These are phyloP conservation scores for Phaenicophaeus curvirostris DNA, from an alignment of 2,797 vertebrate species.

Conservation along the genomic window DNA sequence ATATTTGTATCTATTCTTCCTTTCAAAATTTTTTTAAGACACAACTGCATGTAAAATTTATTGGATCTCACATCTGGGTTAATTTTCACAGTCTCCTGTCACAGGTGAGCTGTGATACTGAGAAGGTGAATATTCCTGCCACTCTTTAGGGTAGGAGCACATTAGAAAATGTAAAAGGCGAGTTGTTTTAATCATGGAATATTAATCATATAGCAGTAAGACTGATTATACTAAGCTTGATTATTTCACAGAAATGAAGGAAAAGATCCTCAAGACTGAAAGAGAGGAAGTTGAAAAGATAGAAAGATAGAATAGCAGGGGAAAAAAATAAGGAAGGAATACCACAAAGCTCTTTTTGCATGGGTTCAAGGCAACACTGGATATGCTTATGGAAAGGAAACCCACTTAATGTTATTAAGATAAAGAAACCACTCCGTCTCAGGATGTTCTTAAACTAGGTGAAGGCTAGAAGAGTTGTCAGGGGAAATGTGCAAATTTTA, in stretches of 20 bases:
- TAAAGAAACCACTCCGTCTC: not conserved
- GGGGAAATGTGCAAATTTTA: not conserved
- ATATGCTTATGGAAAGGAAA: not conserved
- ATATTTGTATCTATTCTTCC: not conserved
- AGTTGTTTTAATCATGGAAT: not conserved
- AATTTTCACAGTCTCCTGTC: not conserved
- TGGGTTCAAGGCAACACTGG: not conserved
- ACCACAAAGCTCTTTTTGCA: not conserved
- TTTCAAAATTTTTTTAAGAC: not conserved
- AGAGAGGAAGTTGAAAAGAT: not conserved
- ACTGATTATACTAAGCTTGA: not conserved
- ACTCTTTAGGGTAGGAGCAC: not conserved
- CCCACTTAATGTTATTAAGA: not conserved
- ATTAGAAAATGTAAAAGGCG: not conserved
- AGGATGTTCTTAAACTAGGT: not conserved
- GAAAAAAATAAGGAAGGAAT: not conserved
- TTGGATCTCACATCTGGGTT: not conserved
- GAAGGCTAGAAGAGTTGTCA: not conserved
- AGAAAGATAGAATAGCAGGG: not conserved
- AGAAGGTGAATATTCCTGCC: not conserved
- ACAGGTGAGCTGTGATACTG: not conserved
- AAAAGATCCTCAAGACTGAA: not conserved
- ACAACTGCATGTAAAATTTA: not conserved
- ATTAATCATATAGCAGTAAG: not conserved
- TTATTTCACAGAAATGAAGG: not conserved